Base-by-base conservation (phyloP, 2,888 invertebrate genomes). In the Crematogaster levior region DNA sequence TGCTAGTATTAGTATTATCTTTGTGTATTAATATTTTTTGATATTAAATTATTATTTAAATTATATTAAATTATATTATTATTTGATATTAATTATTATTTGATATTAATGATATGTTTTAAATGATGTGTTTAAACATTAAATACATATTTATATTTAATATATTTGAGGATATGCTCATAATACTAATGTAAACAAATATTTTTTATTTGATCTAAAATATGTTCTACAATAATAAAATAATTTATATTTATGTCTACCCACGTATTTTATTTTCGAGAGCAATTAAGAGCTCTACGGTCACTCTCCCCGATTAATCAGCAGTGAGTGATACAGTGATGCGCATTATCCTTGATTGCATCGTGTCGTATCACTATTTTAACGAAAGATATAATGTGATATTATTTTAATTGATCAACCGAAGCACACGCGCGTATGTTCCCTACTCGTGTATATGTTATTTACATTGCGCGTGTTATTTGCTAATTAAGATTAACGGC, bases 401-500 rank as follows among this genome's bases (percentile, higher is more conserved):
- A 70, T 77, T 77, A 70, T 77, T 77, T 70, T 77, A 77, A 77
- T 77, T 43, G 72, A 70, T 43, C 30, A 56, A 56, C 24, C 15
- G 37, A 24, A 12, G 21, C 15, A 48, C 61, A 34, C 48, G 18
- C 37, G 10, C 6, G 5, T 61, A 12, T 72, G 21, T 53, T 9
- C 40, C 18, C 53, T 53, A 30, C 53, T 15, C 2, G 4, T 77
- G 37, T 37, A 43, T 43, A 70, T 68, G 21, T 77, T 70, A 77
- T 70, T 70, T 70, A 70, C 43, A 70, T 70, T 51, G 43, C 46
- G 21, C 34, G 40, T 48, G 34, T 77, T 56, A 56, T 77, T 77
- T 70, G 43, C 72, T 77, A 77, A 77, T 77, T 77, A 77, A 77
- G 72, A 77, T 77, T 77, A 70, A 77, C 56, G 43, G 24, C 5